These are phyloP conservation scores for Campylomormyrus tamandua DNA, from an alignment of 2,113 vertebrate species.

Conservation along the genomic window DNA sequence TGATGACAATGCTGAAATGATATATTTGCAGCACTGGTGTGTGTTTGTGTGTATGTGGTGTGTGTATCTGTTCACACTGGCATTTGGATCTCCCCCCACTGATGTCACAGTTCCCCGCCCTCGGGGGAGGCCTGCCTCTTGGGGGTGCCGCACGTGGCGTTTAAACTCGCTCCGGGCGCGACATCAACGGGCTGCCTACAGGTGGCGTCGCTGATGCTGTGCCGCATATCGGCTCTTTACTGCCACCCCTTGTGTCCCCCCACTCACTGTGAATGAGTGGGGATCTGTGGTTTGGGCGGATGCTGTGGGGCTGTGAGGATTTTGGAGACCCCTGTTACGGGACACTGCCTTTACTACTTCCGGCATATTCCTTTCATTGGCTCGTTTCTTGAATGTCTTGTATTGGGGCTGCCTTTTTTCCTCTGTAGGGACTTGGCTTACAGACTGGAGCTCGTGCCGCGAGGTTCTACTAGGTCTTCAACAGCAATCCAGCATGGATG, in stretches of 20 bases:
- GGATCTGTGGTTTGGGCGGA: background rate
- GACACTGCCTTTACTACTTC: background rate
- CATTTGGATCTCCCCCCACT: background rate
- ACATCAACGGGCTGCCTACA: background rate
- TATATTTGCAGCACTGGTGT: conserved; percentile 2
- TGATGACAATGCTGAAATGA: background rate
- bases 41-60: conserved; percentile 6
- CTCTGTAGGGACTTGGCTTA: background rate
- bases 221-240: background rate
- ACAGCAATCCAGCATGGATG: conserved; percentile 4
- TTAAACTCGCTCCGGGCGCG: background rate
- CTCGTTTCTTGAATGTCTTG: background rate
- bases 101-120: background rate
- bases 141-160: background rate
- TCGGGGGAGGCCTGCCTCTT: background rate
- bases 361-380: background rate
- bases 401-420: background rate
- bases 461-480: background rate
- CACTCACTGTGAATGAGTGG: background rate
- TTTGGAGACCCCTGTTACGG: background rate
- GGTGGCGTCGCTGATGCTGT: background rate
- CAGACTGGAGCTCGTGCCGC: background rate
- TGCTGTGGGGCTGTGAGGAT: background rate
- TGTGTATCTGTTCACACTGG: background rate
- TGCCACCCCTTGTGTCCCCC: background rate